Conservation (phyloP, 2,797 vertebrate genomes). For the Philypnodon macrostomus region DNA sequence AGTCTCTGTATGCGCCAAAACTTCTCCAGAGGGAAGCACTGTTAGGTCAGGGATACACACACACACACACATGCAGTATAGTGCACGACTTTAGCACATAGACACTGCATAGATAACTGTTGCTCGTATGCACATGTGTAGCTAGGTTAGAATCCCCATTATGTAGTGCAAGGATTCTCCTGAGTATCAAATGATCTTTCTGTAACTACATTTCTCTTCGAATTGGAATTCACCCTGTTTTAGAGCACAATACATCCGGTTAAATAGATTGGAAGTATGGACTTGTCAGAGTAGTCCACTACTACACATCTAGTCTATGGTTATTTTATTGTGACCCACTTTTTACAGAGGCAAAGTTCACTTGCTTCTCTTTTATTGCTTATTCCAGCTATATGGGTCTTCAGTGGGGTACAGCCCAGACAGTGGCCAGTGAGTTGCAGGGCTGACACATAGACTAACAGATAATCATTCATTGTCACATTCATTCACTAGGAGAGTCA, state of each 20-base stretch:
- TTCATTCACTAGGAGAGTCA: too few relatives aligned
- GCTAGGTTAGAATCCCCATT: slow-evolving; percentile 49
- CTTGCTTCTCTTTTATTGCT: too few relatives aligned
- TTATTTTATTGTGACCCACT: not conserved
- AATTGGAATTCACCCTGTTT: slow-evolving; percentile 40
- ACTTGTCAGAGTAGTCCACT: slow-evolving; percentile 8
- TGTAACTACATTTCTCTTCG: slow-evolving; percentile 67
- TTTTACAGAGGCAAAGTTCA: too few relatives aligned
- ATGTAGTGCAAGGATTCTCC: slow-evolving; percentile 62
- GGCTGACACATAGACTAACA: too few relatives aligned
- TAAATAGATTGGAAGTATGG: slow-evolving; percentile 39
- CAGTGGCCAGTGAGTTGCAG: too few relatives aligned
- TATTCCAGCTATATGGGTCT: too few relatives aligned
- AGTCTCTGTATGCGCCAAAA: slow-evolving; percentile 64
- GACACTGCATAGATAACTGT: slow-evolving; percentile 1
- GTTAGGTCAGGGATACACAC: slow-evolving; percentile 54
- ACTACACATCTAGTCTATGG: too few relatives aligned
- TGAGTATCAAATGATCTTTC: slow-evolving; percentile 55
- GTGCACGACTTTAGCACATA: slow-evolving; percentile 18
- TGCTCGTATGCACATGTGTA: slow-evolving; percentile 23
- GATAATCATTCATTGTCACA: too few relatives aligned
- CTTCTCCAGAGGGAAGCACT: slow-evolving; percentile 57
- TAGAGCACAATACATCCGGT: slow-evolving; percentile 43
- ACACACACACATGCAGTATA: slow-evolving; percentile 30
- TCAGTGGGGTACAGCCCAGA: too few relatives aligned